Evolutionary conservation across 2,888 invertebrate genomes (phyloP).

Genomic region (Stratiomys singularior): DNA sequence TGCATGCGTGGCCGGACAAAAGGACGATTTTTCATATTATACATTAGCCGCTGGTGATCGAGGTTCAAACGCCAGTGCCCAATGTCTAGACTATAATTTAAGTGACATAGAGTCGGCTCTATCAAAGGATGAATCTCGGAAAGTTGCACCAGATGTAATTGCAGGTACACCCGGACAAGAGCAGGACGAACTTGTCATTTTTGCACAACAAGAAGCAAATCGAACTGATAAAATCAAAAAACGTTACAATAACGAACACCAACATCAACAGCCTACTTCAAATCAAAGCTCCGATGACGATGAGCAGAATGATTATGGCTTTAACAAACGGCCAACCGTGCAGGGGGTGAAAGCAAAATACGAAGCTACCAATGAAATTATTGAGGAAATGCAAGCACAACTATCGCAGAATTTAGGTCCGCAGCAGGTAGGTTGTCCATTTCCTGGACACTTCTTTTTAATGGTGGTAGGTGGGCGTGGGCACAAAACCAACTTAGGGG

Average conservation of each 20-base stretch:
- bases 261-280: slow-evolving; percentile 57
- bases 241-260: slow-evolving; percentile 71
- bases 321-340: slow-evolving; percentile 88
- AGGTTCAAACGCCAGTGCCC: slow-evolving; percentile 70
- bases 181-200: slow-evolving; percentile 82
- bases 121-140: slow-evolving; percentile 68
- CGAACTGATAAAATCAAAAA: slow-evolving; percentile 85
- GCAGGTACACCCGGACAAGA: slow-evolving; percentile 72
- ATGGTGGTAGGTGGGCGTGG: no score
- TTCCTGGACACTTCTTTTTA: no score
- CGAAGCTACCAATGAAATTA: slow-evolving; percentile 81
- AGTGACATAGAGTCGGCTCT: slow-evolving; percentile 71
- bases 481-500: no score
- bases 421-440: slow-evolving; percentile 49
- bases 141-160: slow-evolving; percentile 80
- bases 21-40: slow-evolving; percentile 70
- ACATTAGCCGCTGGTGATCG: slow-evolving; percentile 70
- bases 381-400: slow-evolving; percentile 83
- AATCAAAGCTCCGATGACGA: slow-evolving; percentile 70
- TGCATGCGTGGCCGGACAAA: slow-evolving; percentile 76
- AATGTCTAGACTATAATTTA: slow-evolving; percentile 75
- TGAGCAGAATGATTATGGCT: slow-evolving; percentile 90
- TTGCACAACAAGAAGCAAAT: slow-evolving; percentile 85
- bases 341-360: slow-evolving; percentile 89
- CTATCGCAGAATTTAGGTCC: slow-evolving; percentile 58